A percentile compares a stretch with the other conserved stretches of the same genome.
Conservation (phyloP, 1,140 invertebrate species). For the Lycorma delicatula region DNA sequence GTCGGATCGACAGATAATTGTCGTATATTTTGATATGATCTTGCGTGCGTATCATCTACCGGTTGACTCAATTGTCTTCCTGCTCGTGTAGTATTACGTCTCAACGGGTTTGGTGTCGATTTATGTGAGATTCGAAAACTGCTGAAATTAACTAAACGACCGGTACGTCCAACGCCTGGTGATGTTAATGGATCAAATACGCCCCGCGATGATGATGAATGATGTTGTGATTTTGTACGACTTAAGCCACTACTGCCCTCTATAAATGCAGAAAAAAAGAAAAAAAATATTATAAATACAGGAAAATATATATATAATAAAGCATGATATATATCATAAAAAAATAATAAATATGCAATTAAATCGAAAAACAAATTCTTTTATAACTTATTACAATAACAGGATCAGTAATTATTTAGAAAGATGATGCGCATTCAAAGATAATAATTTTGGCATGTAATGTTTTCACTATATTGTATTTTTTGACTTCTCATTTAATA, state of each 20-base stretch:
- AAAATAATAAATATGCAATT: too few species aligned
- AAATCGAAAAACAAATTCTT: too few species aligned
- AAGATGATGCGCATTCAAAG: too few species aligned
- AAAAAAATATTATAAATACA: too few species aligned
- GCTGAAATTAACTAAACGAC: slow-evolving; percentile 28
- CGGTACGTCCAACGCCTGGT: background rate
- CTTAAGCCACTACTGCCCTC: slow-evolving; percentile 21
- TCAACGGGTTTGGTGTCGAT: slow-evolving; percentile 16
- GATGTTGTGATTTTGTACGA: slow-evolving; percentile 27
- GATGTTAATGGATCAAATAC: background rate
- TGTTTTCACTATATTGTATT: too few species aligned
- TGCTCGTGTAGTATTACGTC: slow-evolving; percentile 16
- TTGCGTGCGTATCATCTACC: background rate
- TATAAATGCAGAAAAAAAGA: too few species aligned
- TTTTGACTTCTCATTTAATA: too few species aligned
- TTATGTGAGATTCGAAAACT: slow-evolving; percentile 28
- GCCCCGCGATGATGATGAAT: slow-evolving; percentile 14
- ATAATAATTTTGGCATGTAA: too few species aligned
- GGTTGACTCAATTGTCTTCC: slow-evolving; percentile 16
- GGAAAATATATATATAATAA: too few species aligned
- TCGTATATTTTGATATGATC: slow-evolving; percentile 16
- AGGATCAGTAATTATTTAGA: too few species aligned
- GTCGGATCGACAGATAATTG: slow-evolving; percentile 23
- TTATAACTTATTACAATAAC: too few species aligned
- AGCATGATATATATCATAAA: too few species aligned